phyloP scores from a whole-genome alignment of 1,140 invertebrate species.

The Drosophila subobscura region DNA sequence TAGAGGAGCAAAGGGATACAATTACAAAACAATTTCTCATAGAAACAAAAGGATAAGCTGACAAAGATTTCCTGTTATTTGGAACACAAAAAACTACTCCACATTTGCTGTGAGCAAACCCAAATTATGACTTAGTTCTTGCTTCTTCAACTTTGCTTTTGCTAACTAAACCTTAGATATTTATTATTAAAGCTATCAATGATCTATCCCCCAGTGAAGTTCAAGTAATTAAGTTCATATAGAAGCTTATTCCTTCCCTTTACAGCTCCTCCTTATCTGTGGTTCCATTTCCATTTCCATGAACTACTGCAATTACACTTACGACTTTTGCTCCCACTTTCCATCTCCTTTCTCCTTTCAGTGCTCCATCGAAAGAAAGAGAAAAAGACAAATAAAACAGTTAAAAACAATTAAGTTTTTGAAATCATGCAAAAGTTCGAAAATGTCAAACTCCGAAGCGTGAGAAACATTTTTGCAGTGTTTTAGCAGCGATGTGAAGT shows the following conservation, averaged over 20 bases:
- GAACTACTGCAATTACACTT: conserved; percentile 26
- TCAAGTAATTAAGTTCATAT: too few relatives aligned
- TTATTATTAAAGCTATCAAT: not conserved
- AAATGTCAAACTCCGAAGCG: conserved; percentile 82
- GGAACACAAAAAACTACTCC: too few relatives aligned
- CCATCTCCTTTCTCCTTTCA: conserved; percentile 11
- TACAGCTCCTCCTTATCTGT: not conserved
- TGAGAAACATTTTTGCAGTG: conserved; percentile 82
- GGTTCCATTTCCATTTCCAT: conserved; percentile 40
- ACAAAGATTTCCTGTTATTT: too few relatives aligned
- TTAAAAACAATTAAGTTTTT: conserved; percentile 82
- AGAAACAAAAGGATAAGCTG: not conserved
- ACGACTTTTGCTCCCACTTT: conserved; percentile 38
- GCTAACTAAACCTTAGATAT: too few relatives aligned
- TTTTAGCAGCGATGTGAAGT: too few relatives aligned
- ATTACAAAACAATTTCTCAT: not conserved
- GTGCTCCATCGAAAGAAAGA: not conserved
- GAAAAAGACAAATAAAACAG: conserved; percentile 68
- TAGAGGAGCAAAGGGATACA: not conserved
- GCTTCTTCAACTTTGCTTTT: too few relatives aligned
- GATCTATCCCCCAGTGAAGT: too few relatives aligned
- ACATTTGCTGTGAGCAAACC: too few relatives aligned
- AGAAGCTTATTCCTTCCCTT: too few relatives aligned
- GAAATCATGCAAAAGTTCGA: conserved; percentile 84
- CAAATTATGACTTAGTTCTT: too few relatives aligned